Conservation (phyloP, 2,797 vertebrate genomes). For the Oreochromis mossambicus region DNA sequence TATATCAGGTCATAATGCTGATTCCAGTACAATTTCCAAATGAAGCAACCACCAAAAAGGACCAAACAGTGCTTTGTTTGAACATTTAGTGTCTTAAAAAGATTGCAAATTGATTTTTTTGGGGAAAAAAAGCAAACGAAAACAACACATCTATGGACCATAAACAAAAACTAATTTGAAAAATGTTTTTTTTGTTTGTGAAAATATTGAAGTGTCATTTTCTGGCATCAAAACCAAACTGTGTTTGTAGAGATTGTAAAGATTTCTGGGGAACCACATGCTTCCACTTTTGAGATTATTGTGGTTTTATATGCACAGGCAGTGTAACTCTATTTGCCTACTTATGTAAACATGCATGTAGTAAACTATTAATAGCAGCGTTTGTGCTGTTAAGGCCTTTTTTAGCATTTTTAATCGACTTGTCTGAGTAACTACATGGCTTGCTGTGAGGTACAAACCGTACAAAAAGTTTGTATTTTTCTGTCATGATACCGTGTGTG, state of each 20-base stretch:
- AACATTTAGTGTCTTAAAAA: neutral
- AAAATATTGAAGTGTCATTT: neutral
- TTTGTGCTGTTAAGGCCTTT: neutral
- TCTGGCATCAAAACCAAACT: neutral
- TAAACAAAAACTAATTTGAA: neutral
- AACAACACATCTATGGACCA: neutral
- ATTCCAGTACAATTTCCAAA: neutral
- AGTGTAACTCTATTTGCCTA: neutral
- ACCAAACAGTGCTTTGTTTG: neutral
- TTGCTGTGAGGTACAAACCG: neutral
- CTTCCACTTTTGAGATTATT: neutral
- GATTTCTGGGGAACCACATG: neutral
- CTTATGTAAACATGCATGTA: neutral
- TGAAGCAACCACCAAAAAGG: neutral
- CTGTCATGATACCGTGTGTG: neutral
- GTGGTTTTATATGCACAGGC: neutral
- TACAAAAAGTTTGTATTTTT: neutral
- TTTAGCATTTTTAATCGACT: neutral
- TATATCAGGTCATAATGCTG: neutral
- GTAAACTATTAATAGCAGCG: neutral
- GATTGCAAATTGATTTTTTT: fast-evolving
- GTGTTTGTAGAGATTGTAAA: neutral
- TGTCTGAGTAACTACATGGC: neutral
- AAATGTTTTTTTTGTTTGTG: neutral
- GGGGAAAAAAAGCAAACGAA: fast-evolving